phyloP scores from a whole-genome alignment of 1,140 invertebrate genomes.

The Dolichoris vasculosae region DNA sequence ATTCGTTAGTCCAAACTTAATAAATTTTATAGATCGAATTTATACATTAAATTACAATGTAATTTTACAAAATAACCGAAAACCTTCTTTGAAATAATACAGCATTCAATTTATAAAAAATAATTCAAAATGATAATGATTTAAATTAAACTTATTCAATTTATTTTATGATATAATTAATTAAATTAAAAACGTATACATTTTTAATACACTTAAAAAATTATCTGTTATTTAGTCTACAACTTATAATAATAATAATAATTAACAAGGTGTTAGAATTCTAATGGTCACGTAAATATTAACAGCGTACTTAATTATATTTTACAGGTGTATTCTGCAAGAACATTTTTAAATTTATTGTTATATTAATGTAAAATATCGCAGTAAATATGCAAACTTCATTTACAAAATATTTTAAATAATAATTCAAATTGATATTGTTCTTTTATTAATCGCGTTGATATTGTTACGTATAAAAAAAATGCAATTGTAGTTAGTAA shows the following conservation, averaged over 20 bases:
- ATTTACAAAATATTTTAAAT: slow-evolving; percentile 2
- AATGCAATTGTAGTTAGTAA: neutral
- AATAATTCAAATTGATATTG: neutral
- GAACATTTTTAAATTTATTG: neutral
- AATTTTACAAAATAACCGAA: neutral
- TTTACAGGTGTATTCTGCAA: neutral
- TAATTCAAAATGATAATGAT: neutral
- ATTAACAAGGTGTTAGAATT: neutral
- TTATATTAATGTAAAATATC: neutral
- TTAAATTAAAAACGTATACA: neutral
- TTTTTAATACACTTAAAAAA: neutral
- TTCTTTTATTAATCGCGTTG: neutral
- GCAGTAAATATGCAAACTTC: neutral
- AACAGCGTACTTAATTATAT: neutral
- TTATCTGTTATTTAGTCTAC: neutral
- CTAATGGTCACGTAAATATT: neutral
- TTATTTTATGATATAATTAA: neutral
- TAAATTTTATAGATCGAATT: neutral
- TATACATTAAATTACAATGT: neutral
- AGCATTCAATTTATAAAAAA: neutral
- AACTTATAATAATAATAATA: neutral
- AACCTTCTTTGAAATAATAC: neutral
- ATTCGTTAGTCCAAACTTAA: neutral
- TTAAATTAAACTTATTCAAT: neutral
- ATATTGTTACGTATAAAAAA: neutral